Conservation (phyloP, 2,797 vertebrate species). For the Sparidentex hasta region DNA sequence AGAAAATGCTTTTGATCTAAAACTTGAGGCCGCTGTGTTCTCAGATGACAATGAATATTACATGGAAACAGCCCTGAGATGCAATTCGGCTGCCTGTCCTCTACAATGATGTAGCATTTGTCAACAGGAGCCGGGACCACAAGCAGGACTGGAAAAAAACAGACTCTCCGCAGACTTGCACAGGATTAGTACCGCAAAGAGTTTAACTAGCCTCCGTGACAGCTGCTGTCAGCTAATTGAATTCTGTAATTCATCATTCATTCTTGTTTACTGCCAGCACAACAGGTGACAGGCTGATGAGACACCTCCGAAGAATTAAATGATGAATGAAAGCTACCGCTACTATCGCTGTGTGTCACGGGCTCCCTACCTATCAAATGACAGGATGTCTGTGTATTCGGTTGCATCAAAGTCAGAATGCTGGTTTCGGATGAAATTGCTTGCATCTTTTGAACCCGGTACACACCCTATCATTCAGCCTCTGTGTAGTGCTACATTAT, state of each 20-base stretch:
- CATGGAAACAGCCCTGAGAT: slow-evolving; percentile 81
- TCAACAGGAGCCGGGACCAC: slow-evolving; percentile 57
- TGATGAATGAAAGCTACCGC: slow-evolving; percentile 69
- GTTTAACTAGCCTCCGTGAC: slow-evolving; percentile 66
- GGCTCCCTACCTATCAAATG: slow-evolving; percentile 27
- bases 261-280: slow-evolving; percentile 69
- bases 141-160: slow-evolving; percentile 8
- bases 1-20: slow-evolving; percentile 84
- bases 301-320: slow-evolving; percentile 64
- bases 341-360: slow-evolving; percentile 34
- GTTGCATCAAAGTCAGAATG: slow-evolving; percentile 58
- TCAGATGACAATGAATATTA: slow-evolving; percentile 84
- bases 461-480: slow-evolving; percentile 41
- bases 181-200: slow-evolving; percentile 59
- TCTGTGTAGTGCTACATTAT: slow-evolving; percentile 50
- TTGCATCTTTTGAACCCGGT: slow-evolving; percentile 48
- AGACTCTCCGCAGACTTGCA: slow-evolving; percentile 40
- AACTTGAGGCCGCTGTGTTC: slow-evolving; percentile 78
- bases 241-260: slow-evolving; percentile 72
- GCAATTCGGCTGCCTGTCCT: slow-evolving; percentile 66
- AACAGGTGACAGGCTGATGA: slow-evolving; percentile 72
- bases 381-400: slow-evolving; percentile 32
- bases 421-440: slow-evolving; percentile 51
- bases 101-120: slow-evolving; percentile 64
- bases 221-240: slow-evolving; percentile 74